A percentile compares a stretch with the other conserved stretches of the same genome.
These are phyloP conservation scores for Callaeas wilsoni DNA, from an alignment of 2,113 vertebrate species.

Conservation along the genomic window DNA sequence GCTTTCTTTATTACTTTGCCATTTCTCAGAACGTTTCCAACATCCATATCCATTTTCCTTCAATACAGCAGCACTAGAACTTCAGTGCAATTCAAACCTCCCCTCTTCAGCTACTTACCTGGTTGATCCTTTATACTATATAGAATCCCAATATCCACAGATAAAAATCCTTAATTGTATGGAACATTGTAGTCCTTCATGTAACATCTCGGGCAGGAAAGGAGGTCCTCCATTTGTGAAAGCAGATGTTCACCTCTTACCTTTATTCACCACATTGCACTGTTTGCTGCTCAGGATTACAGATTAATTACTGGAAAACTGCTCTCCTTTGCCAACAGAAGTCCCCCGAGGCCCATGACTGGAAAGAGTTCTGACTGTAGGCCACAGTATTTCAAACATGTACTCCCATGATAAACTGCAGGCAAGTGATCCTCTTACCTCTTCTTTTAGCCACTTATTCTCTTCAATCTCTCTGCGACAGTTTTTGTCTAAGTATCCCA, in stretches of 20 bases:
- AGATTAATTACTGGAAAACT: neutral
- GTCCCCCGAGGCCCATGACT: neutral
- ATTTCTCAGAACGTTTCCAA: neutral
- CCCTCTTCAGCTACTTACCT: neutral
- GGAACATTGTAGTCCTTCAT: neutral
- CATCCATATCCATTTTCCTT: neutral
- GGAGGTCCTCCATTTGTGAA: neutral
- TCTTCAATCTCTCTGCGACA: slow-evolving; percentile 72
- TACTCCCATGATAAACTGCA: neutral
- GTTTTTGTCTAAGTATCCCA: slow-evolving; percentile 65
- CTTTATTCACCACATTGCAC: neutral
- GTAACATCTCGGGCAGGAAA: neutral
- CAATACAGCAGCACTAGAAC: neutral
- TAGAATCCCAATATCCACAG: neutral
- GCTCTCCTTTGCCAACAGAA: neutral
- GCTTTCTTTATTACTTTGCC: neutral
- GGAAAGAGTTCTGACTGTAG: neutral
- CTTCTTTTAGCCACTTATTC: slow-evolving; percentile 77
- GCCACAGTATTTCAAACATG: neutral
- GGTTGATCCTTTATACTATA: neutral
- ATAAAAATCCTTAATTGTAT: neutral
- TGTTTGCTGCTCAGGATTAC: neutral
- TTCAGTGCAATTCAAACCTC: neutral
- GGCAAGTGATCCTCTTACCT: slow-evolving; percentile 61
- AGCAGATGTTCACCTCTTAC: neutral